Percentiles rank a stretch among this genome's conserved stretches.
These are phyloP conservation scores for Camponotus fellah DNA, from an alignment of 2,888 invertebrate species.

Conservation along the genomic window DNA sequence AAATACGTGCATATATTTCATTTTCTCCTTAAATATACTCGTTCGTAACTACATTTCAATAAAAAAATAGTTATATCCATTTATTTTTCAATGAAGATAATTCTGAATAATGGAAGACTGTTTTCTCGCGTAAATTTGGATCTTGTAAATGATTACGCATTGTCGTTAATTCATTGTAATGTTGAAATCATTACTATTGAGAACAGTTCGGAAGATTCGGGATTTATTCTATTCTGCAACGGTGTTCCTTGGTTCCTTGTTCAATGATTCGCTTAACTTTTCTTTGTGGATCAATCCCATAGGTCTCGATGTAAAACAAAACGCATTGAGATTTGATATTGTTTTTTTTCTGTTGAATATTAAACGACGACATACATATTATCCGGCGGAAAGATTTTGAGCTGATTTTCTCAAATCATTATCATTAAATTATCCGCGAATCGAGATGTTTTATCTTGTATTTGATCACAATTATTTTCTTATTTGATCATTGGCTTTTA, in stretches of 20 bases:
- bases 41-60: too few relatives aligned
- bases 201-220: neutral
- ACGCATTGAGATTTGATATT: neutral
- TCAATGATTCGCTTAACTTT: slow-evolving; percentile 12
- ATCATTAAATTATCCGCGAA: too few relatives aligned
- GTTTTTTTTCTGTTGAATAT: neutral
- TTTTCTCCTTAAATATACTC: too few relatives aligned
- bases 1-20: too few relatives aligned
- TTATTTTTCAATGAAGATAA: too few relatives aligned
- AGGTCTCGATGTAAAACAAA: neutral
- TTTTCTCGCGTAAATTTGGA: too few relatives aligned
- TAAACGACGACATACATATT: neutral
- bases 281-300: neutral
- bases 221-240: neutral
- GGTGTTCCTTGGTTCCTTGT: neutral
- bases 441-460: too few relatives aligned
- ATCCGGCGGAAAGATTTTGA: neutral
- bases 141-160: neutral
- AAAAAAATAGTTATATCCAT: too few relatives aligned
- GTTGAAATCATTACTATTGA: neutral
- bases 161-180: neutral
- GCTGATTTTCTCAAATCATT: neutral
- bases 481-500: too few relatives aligned
- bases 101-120: too few relatives aligned
- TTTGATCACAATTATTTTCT: too few relatives aligned